Evolutionary conservation across 2,113 vertebrate genomes (phyloP).

Genomic region (Pterocles burchelli): DNA sequence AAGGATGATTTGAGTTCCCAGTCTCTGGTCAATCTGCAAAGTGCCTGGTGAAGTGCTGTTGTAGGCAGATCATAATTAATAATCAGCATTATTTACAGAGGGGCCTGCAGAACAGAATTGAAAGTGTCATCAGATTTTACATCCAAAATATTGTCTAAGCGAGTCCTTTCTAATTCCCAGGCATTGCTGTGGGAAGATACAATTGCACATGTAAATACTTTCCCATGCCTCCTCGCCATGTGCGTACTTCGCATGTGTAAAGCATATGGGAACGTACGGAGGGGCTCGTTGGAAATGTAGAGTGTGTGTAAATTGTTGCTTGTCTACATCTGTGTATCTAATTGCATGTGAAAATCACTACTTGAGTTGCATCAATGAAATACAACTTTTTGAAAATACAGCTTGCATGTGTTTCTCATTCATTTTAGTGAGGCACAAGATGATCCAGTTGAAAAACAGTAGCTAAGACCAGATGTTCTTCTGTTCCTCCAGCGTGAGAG

Average conservation of each 20-base stretch:
- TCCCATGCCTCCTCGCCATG: conserved; percentile 62
- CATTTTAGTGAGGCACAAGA: conserved; percentile 61
- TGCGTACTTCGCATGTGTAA: conserved; percentile 42
- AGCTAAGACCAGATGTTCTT: conserved; percentile 73
- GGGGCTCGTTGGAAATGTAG: conserved; percentile 46
- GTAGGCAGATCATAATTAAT: conserved; percentile 44
- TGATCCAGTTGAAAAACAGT: conserved; percentile 73
- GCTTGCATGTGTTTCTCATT: conserved; percentile 73
- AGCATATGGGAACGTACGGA: conserved; percentile 50
- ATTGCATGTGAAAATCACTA: conserved; percentile 72
- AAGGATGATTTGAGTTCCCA: background rate
- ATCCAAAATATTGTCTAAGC: conserved; percentile 53
- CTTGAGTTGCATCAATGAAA: conserved; percentile 59
- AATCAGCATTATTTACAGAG: conserved; percentile 47
- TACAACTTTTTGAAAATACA: conserved; percentile 58
- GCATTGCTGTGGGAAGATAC: conserved; percentile 65
- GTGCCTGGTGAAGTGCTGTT: background rate
- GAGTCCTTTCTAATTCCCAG: conserved; percentile 66
- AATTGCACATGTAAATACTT: conserved; percentile 67
- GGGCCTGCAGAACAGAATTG: conserved; percentile 33
- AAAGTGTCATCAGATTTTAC: conserved; percentile 70
- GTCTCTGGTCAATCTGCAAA: background rate
- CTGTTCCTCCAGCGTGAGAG: conserved; percentile 60
- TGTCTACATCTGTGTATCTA: conserved; percentile 69
- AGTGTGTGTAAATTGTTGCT: conserved; percentile 65